Evolutionary conservation across 2,888 invertebrate species (phyloP), one percentile per base, ranked within the genome.

Genomic region (Drosophila pseudotakahashii): DNA sequence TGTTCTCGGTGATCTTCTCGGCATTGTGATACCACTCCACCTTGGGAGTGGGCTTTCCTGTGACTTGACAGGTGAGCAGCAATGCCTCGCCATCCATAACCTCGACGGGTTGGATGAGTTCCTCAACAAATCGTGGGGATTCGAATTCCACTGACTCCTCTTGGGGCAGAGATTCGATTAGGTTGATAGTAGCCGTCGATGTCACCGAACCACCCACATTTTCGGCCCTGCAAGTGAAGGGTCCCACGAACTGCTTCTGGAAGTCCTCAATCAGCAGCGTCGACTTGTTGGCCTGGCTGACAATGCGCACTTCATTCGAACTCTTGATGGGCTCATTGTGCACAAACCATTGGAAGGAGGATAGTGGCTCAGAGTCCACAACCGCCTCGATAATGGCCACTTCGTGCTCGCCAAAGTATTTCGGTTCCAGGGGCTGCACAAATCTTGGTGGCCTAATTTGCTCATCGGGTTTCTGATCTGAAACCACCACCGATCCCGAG

Each of bases 31-130:
- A 95, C 98, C 98, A 98, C 78, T 94, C 93, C 16, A 97, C 94
- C 89, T 94, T 94, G 6, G 98, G 98, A 77, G 94, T 95, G 30
- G 98, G 98, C 86, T 95, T 94, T 30, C 97, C 97, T 60, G 93
- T 93, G 10, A 97, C 94, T 88, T 94, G 93, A 87, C 97, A 97
- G 34, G 93, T 94, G 54, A 97, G 93, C 72, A 94, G 93, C 67
- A 97, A 96, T 76, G 95, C 95, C 88, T 98, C 97, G 57, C 98
- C 98, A 90, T 98, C 98, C 96, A 97, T 97, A 6, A 98, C 95
- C 64, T 95, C 94, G 9, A 95, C 92, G 4, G 97, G 95, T 58
- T 94, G 93, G 11, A 81, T 64, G 74, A 98, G 93, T 72, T 95
- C 95, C 88, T 94, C 94, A 23, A 95, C 92, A 90, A 99, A 97